Evolutionary conservation across 2,888 invertebrate genomes (phyloP).

Genomic region (Atrina japonica): DNA sequence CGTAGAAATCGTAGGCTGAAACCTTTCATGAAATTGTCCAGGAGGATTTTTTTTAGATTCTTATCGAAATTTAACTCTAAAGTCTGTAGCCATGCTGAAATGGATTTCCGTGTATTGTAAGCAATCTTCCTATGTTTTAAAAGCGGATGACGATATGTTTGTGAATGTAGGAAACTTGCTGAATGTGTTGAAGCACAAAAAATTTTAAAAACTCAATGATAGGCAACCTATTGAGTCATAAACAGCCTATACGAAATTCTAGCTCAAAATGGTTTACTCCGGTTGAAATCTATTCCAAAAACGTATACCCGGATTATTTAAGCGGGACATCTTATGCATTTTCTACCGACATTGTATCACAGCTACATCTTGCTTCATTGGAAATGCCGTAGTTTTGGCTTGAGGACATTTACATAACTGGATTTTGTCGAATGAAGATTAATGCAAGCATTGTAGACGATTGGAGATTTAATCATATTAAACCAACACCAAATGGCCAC

Average conservation of each 20-base stretch:
- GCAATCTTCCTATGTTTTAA: slow-evolving; percentile 77
- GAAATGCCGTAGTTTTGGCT: slow-evolving; percentile 89
- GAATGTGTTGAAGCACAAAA: slow-evolving; percentile 15
- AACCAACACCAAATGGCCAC: slow-evolving; percentile 57
- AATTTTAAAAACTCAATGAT: slow-evolving; percentile 15
- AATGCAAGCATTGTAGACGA: slow-evolving; percentile 81
- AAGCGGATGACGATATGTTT: slow-evolving; percentile 80
- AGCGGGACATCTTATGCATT: slow-evolving; percentile 95
- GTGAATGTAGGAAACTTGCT: slow-evolving; percentile 41
- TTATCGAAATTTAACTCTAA: slow-evolving; percentile 81
- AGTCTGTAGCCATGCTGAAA: slow-evolving; percentile 80
- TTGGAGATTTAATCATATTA: slow-evolving; percentile 56
- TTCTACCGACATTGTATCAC: slow-evolving; percentile 87
- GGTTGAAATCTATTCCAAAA: slow-evolving; percentile 85
- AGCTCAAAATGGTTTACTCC: slow-evolving; percentile 94
- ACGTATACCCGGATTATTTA: slow-evolving; percentile 88
- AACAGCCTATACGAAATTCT: slow-evolving; percentile 87
- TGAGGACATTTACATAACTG: slow-evolving; percentile 96
- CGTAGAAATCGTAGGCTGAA: too few species aligned
- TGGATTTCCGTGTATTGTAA: slow-evolving; percentile 80
- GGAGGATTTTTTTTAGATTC: slow-evolving; percentile 37
- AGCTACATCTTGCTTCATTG: slow-evolving; percentile 87
- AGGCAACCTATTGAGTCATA: slow-evolving; percentile 35
- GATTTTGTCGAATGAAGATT: slow-evolving; percentile 90
- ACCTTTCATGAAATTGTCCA: slow-evolving; percentile 35